A percentile compares a stretch with the other conserved stretches of the same genome.
Evolutionary conservation across 1,140 invertebrate species (phyloP).

Genomic region (Drosophila pachea): DNA sequence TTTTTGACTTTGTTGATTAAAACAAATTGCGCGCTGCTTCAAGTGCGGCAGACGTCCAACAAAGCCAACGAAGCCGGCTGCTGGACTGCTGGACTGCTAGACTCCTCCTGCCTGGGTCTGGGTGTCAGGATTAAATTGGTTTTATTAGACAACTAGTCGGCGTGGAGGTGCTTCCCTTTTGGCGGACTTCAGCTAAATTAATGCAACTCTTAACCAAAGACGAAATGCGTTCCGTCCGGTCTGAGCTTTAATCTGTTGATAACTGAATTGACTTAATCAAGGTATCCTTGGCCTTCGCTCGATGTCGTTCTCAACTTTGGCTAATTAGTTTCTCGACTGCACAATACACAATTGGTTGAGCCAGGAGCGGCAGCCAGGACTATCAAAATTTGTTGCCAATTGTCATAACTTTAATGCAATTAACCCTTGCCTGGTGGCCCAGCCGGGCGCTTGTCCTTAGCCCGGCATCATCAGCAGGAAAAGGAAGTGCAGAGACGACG

Average conservation of each 20-base stretch:
- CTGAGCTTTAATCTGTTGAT: background rate
- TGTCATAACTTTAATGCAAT: slow-evolving; percentile 77
- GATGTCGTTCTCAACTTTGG: slow-evolving; percentile 29
- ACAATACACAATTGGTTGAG: slow-evolving; percentile 42
- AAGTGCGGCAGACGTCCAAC: slow-evolving; percentile 52
- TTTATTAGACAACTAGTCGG: slow-evolving; percentile 24
- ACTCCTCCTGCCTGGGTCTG: slow-evolving; percentile 16
- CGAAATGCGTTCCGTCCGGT: background rate
- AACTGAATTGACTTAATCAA: background rate
- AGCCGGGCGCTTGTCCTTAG: slow-evolving; percentile 48
- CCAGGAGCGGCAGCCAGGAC: slow-evolving; percentile 16
- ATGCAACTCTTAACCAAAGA: background rate
- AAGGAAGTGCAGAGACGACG: slow-evolving; percentile 9
- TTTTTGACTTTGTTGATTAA: slow-evolving; percentile 75
- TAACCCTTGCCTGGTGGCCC: slow-evolving; percentile 63
- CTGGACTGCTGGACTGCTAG: background rate
- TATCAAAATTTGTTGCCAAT: slow-evolving; percentile 69
- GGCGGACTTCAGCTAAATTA: background rate
- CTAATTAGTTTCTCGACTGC: slow-evolving; percentile 56
- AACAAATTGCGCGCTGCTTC: slow-evolving; percentile 73
- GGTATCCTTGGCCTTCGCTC: background rate
- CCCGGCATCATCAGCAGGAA: slow-evolving; percentile 19
- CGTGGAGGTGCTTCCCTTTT: background rate
- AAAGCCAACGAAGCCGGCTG: slow-evolving; percentile 13
- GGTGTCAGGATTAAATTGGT: slow-evolving; percentile 38